Percentiles rank a stretch among this genome's conserved stretches.
phyloP scores from a whole-genome alignment of 2,797 vertebrate genomes.

The Cirrhinus mrigala region DNA sequence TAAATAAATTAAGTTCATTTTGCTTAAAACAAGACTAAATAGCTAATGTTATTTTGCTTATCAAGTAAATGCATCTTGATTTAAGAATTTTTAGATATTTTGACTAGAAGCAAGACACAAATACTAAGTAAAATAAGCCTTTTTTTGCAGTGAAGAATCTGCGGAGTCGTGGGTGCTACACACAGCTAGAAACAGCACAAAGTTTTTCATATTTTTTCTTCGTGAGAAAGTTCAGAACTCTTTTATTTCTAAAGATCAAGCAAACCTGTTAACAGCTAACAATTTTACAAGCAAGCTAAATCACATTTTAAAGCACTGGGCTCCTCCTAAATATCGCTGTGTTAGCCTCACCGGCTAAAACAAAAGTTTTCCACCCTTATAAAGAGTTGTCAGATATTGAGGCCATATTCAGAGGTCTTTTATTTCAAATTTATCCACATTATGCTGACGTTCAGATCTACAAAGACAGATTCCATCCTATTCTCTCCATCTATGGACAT shows the following conservation, averaged over 20 bases:
- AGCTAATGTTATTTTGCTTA: too few relatives aligned
- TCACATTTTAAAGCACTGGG: background rate
- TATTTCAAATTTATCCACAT: conserved; percentile 19
- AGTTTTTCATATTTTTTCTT: background rate
- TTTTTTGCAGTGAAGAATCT: too few relatives aligned
- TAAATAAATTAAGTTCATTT: too few relatives aligned
- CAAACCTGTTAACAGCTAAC: background rate
- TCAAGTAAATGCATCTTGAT: too few relatives aligned
- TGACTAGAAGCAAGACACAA: too few relatives aligned
- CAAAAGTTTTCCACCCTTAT: conserved; percentile 20
- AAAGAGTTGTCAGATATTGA: conserved; percentile 15
- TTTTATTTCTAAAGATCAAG: too few relatives aligned
- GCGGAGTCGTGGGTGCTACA: background rate
- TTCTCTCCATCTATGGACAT: conserved; percentile 45
- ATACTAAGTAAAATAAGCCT: too few relatives aligned
- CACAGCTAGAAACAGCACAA: background rate
- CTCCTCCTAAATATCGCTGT: background rate
- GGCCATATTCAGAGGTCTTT: conserved; percentile 1
- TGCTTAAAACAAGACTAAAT: too few relatives aligned
- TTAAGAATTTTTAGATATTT: too few relatives aligned
- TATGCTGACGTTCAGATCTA: background rate
- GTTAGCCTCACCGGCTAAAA: background rate
- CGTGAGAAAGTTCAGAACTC: too few relatives aligned
- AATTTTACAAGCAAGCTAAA: background rate
- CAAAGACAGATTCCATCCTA: conserved; percentile 7